phyloP scores from a whole-genome alignment of 2,113 vertebrate genomes.

The Gopherus flavomarginatus region DNA sequence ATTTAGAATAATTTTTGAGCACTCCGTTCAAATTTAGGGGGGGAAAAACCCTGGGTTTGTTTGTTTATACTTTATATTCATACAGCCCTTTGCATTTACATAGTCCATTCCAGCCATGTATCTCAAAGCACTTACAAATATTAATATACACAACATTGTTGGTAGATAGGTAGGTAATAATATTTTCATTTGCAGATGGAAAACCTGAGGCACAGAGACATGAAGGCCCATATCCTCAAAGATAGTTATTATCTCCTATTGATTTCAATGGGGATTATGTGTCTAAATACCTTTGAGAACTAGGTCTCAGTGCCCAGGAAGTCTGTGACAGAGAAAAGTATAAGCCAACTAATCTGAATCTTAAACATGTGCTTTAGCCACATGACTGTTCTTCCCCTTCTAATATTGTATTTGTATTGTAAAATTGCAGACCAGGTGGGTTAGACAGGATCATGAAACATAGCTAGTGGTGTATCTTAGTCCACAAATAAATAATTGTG shows the following conservation, averaged over 20 bases:
- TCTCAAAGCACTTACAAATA: background rate
- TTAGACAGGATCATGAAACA: background rate
- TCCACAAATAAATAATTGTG: background rate
- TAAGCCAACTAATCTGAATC: background rate
- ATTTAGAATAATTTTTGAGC: background rate
- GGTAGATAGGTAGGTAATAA: background rate
- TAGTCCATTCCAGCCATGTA: background rate
- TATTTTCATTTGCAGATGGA: background rate
- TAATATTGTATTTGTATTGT: rapidly evolving
- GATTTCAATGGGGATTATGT: no score
- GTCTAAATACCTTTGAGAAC: background rate
- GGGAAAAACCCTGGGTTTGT: background rate
- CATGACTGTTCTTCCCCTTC: background rate
- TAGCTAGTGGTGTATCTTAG: background rate
- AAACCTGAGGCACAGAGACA: background rate
- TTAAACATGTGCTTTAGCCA: rapidly evolving
- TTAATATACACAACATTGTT: background rate
- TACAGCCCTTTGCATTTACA: background rate
- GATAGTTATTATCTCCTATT: background rate
- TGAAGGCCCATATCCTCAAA: background rate
- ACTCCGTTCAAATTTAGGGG: background rate
- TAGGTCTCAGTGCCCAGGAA: background rate
- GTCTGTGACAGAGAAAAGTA: background rate
- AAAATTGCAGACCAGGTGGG: background rate
- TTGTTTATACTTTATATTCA: background rate